These are phyloP conservation scores for Bucorvus abyssinicus DNA, from an alignment of 2,797 vertebrate species.

Conservation along the genomic window DNA sequence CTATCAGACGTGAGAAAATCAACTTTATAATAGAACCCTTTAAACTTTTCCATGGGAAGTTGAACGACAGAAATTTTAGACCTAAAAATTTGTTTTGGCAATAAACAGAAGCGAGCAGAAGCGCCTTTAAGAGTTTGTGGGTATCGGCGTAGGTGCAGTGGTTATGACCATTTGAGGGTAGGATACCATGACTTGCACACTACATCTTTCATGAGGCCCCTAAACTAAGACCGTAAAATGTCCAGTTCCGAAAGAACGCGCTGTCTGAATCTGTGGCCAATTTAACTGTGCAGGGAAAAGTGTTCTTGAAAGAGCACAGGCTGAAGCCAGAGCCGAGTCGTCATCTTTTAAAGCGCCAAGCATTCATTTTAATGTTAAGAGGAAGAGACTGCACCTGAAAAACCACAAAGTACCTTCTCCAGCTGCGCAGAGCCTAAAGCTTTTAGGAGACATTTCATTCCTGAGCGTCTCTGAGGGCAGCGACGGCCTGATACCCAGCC, in stretches of 20 bases:
- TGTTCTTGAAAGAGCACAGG: constrained; percentile 30
- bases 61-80: constrained; percentile 18
- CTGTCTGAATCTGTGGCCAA: constrained; percentile 1
- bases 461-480: background rate
- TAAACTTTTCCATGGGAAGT: constrained; percentile 51
- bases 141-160: background rate
- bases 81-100: constrained; percentile 44
- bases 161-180: background rate
- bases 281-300: background rate
- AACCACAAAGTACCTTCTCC: constrained; percentile 20
- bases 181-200: constrained; percentile 28
- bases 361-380: background rate
- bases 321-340: constrained; percentile 15
- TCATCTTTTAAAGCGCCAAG: constrained; percentile 13
- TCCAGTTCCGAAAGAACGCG: constrained; percentile 33
- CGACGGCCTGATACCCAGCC: background rate
- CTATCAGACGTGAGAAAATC: background rate
- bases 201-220: constrained; percentile 32
- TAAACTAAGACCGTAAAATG: constrained; percentile 19
- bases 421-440: background rate
- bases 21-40: background rate
- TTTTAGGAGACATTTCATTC: background rate
- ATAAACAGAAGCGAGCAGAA: background rate
- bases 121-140: constrained; percentile 7
- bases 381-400: constrained; percentile 45